A percentile compares a stretch with the other conserved stretches of the same genome.
These are phyloP conservation scores for Halcyon chelicuti DNA, from an alignment of 2,797 vertebrate genomes.

Conservation along the genomic window DNA sequence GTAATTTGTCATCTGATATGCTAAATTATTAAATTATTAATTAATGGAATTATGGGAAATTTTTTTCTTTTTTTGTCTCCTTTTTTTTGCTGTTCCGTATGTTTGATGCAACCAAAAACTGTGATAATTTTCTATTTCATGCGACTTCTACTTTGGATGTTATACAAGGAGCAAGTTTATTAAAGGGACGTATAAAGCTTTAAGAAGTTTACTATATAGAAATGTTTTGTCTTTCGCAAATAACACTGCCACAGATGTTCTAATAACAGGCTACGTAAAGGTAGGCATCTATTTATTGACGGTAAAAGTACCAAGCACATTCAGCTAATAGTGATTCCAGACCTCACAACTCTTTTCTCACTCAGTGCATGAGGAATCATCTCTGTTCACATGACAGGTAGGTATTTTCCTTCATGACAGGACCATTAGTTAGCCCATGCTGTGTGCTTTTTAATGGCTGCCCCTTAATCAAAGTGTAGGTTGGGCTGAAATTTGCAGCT, in stretches of 20 bases:
- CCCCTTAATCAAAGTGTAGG: neutral
- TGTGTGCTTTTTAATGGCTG: neutral
- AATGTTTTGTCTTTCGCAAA: neutral
- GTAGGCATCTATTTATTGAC: neutral
- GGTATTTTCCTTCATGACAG: neutral
- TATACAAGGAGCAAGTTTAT: neutral
- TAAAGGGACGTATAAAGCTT: neutral
- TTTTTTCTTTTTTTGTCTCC: neutral
- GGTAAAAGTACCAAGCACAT: neutral
- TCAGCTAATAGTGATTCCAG: neutral
- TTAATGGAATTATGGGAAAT: neutral
- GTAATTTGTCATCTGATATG: constrained; percentile 8
- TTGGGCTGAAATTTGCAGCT: neutral
- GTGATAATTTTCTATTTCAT: neutral
- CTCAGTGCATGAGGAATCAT: neutral
- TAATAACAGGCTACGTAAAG: neutral
- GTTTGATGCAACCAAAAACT: neutral
- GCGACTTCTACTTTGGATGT: neutral
- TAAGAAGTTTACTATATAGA: neutral
- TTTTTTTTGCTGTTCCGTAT: neutral
- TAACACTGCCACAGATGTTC: neutral
- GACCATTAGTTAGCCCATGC: neutral
- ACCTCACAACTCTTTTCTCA: neutral
- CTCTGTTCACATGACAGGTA: neutral
- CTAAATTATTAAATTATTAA: constrained; percentile 24